phyloP scores from a whole-genome alignment of 37 sponge, comb jelly and placozoan genomes.

The Spongilla lacustris region DNA sequence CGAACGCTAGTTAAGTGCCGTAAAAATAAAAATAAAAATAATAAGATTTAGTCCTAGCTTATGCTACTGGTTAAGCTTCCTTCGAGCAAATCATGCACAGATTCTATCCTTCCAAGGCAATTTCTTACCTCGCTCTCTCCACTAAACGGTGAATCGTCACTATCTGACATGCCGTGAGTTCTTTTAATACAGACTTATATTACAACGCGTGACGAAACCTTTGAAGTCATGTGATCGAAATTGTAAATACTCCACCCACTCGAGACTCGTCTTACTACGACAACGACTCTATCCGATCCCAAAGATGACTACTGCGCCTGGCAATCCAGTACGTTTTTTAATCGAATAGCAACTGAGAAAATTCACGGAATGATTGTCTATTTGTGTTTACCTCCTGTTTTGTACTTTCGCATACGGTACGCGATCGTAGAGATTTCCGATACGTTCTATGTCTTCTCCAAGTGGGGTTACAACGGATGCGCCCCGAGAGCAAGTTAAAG shows the following conservation, averaged over 20 bases:
- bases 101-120: background rate
- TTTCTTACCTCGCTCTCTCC: background rate
- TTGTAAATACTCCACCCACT: background rate
- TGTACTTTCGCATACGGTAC: background rate
- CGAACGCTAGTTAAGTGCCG: too few species aligned
- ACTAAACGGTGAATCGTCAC: slow-evolving; percentile 5
- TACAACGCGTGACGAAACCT: background rate
- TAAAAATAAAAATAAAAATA: too few species aligned
- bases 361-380: background rate
- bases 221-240: background rate
- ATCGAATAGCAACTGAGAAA: background rate
- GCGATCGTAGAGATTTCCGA: slow-evolving; percentile 11
- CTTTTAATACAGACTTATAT: background rate
- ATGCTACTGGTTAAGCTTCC: too few species aligned
- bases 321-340: background rate
- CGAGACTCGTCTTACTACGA: background rate
- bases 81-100: too few species aligned
- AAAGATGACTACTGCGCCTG: background rate
- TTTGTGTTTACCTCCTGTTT: background rate
- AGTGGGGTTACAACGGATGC: background rate
- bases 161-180: background rate
- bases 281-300: slow-evolving; percentile 1
- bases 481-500: background rate
- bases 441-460: slow-evolving; percentile 29
- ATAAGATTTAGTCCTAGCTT: too few species aligned